phyloP scores from a whole-genome alignment of 2,888 invertebrate genomes.

The Mycalesis mineus region DNA sequence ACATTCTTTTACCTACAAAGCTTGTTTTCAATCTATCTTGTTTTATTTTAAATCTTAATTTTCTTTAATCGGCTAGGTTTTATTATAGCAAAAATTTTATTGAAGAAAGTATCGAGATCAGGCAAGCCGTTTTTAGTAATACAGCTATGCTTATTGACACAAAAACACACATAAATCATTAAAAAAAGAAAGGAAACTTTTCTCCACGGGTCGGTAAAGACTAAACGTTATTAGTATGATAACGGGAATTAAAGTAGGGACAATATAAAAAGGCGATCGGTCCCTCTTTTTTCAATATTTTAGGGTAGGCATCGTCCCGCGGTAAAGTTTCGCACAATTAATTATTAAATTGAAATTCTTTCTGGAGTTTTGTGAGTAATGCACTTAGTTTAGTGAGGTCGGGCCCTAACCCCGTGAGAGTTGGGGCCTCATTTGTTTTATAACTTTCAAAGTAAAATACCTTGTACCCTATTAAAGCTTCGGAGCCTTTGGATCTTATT shows the following conservation, averaged over 20 bases:
- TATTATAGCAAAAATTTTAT: no score
- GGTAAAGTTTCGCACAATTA: conserved; percentile 42
- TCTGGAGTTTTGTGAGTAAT: conserved; percentile 31
- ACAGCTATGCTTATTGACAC: no score
- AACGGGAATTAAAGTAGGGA: not conserved
- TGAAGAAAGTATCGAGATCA: no score
- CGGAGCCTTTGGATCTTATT: conserved; percentile 20
- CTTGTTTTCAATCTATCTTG: no score
- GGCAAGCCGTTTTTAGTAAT: no score
- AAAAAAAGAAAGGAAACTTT: not conserved
- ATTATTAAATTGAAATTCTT: conserved; percentile 44
- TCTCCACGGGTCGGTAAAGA: not conserved
- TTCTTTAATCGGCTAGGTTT: no score
- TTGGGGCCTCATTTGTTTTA: conserved; percentile 28
- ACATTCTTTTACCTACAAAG: no score
- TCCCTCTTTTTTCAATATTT: conserved; percentile 42
- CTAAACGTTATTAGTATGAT: not conserved
- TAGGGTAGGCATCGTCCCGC: conserved; percentile 14
- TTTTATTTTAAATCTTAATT: no score
- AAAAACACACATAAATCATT: conserved; percentile 42
- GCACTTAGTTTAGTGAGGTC: conserved; percentile 31
- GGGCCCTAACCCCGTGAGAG: conserved; percentile 27
- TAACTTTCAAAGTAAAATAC: conserved; percentile 32
- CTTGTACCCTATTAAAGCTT: conserved; percentile 30
- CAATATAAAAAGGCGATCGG: not conserved